Conservation (phyloP, 2,113 vertebrate species). For the Nyctereutes procyonoides region DNA sequence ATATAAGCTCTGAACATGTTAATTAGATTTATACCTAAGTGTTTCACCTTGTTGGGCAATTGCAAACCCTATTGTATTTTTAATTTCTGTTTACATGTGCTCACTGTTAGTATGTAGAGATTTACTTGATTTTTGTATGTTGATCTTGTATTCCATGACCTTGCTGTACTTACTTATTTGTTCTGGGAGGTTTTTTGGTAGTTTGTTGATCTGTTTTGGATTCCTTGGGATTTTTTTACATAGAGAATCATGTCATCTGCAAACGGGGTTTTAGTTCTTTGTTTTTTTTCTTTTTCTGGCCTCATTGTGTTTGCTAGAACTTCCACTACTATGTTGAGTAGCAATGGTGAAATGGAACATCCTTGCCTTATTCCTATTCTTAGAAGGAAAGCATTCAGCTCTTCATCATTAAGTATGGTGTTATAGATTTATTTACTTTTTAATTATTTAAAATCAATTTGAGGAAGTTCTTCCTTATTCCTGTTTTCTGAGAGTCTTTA, state of each 20-base stretch:
- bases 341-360: background rate
- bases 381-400: background rate
- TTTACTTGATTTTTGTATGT: background rate
- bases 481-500: slow-evolving; percentile 28
- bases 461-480: background rate
- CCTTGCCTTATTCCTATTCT: background rate
- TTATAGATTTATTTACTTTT: background rate
- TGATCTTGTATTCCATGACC: background rate
- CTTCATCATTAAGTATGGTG: background rate
- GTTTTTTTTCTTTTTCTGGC: background rate
- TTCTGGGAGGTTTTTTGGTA: background rate
- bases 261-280: background rate
- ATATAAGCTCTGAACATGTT: background rate
- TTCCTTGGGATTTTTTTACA: background rate
- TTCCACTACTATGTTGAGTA: background rate
- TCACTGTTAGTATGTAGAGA: background rate
- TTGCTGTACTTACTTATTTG: background rate
- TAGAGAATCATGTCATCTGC: background rate
- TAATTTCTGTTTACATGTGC: background rate
- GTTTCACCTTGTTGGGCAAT: background rate
- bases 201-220: background rate
- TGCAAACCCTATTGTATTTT: background rate
- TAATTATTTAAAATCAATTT: background rate
- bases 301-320: background rate
- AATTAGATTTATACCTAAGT: background rate